Evolutionary conservation across 2,113 vertebrate species (phyloP).

Genomic region (Pelodiscus sinensis): DNA sequence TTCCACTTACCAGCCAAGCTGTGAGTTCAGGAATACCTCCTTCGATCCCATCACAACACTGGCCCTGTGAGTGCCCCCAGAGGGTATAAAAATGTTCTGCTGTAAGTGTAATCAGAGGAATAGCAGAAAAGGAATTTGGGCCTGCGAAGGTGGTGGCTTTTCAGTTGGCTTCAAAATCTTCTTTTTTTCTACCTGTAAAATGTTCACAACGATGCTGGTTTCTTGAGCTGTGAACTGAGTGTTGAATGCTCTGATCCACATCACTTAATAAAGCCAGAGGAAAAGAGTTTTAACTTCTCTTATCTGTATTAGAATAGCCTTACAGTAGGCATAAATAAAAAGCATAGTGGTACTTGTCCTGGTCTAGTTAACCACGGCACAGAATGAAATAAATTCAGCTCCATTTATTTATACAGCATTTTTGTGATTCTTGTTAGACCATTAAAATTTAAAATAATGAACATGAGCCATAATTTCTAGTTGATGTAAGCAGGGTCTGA

Average conservation of each 20-base stretch:
- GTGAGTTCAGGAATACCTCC: background rate
- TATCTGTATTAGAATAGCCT: background rate
- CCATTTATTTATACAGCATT: constrained; percentile 5
- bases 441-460: constrained; percentile 1
- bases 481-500: no score
- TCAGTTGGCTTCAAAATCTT: background rate
- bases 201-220: rapidly evolving
- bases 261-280: background rate
- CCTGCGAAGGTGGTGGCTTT: background rate
- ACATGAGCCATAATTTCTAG: rapidly evolving
- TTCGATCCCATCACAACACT: rapidly evolving
- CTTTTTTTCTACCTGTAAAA: background rate
- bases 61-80: rapidly evolving
- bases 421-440: background rate
- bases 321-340: background rate
- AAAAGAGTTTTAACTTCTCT: background rate
- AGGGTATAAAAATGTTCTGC: rapidly evolving
- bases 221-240: background rate
- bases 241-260: background rate
- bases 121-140: background rate
- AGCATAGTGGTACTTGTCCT: background rate
- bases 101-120: no score
- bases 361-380: constrained; percentile 27
- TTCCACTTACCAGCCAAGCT: rapidly evolving
- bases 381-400: background rate